Conservation (phyloP, 2,113 vertebrate species). For the Oreamnos americanus region DNA sequence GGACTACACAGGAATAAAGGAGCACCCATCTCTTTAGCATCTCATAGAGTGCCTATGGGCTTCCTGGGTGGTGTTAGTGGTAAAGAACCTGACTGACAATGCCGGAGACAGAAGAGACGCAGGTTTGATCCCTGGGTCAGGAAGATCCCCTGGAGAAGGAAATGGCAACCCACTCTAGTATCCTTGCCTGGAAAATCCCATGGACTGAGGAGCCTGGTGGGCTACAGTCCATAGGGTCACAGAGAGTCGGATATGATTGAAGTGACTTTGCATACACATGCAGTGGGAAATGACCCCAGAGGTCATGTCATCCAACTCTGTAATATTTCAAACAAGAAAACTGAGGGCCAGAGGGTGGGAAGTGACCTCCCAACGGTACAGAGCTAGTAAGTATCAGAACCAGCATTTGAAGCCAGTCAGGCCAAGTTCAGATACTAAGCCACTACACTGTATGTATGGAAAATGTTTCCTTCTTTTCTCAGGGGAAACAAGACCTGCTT, state of each 20-base stretch:
- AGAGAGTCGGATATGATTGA: background rate
- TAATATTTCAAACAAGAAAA: background rate
- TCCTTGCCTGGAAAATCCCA: background rate
- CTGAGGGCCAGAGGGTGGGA: background rate
- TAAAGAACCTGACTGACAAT: background rate
- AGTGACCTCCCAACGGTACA: background rate
- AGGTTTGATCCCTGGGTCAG: background rate
- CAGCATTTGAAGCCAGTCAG: background rate
- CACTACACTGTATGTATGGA: background rate
- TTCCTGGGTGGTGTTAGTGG: background rate
- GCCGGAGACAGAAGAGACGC: background rate
- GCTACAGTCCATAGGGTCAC: background rate
- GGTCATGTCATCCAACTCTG: background rate
- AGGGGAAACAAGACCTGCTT: background rate
- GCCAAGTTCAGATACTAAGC: background rate
- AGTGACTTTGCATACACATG: background rate
- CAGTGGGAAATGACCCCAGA: background rate
- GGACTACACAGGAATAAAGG: background rate
- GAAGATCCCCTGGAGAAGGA: background rate
- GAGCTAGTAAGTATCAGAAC: background rate
- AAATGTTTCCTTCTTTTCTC: background rate
- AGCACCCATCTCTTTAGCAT: background rate
- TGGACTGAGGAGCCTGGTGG: background rate
- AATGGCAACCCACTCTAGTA: background rate
- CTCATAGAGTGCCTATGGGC: background rate